These are phyloP conservation scores for Himalopsyche kuldschensis DNA, from an alignment of 2,888 invertebrate species.

Conservation along the genomic window DNA sequence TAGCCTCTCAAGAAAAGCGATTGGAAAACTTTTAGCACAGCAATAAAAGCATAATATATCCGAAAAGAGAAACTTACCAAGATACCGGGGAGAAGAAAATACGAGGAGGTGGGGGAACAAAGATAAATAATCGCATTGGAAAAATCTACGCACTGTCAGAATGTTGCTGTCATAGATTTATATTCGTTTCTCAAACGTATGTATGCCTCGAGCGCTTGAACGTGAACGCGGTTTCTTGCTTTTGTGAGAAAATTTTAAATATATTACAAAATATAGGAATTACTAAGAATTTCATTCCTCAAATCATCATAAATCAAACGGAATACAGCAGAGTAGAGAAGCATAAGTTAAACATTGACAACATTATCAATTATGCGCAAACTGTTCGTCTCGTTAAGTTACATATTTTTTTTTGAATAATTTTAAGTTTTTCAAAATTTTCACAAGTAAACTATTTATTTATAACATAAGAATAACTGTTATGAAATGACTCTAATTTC, in stretches of 20 bases:
- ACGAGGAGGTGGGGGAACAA: slow-evolving; percentile 5
- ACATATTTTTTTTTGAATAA: no score
- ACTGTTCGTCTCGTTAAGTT: neutral
- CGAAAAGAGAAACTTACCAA: slow-evolving; percentile 7
- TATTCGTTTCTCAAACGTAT: slow-evolving; percentile 3
- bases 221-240: neutral
- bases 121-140: slow-evolving; percentile 27
- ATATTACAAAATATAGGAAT: neutral
- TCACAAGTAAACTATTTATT: no score
- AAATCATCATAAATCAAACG: neutral
- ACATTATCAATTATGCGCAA: neutral
- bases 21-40: slow-evolving; percentile 39
- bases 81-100: neutral
- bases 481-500: no score
- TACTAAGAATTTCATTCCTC: neutral
- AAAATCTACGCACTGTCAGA: slow-evolving; percentile 11
- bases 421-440: no score
- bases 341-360: neutral
- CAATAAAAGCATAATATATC: slow-evolving; percentile 40
- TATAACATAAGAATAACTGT: no score
- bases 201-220: neutral
- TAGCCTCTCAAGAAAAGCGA: slow-evolving; percentile 35
- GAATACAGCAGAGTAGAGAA: neutral
- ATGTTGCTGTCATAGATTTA: slow-evolving; percentile 25
- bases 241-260: neutral